These are phyloP conservation scores for Deroplatys truncata DNA, from an alignment of 2,888 invertebrate species.

Conservation along the genomic window DNA sequence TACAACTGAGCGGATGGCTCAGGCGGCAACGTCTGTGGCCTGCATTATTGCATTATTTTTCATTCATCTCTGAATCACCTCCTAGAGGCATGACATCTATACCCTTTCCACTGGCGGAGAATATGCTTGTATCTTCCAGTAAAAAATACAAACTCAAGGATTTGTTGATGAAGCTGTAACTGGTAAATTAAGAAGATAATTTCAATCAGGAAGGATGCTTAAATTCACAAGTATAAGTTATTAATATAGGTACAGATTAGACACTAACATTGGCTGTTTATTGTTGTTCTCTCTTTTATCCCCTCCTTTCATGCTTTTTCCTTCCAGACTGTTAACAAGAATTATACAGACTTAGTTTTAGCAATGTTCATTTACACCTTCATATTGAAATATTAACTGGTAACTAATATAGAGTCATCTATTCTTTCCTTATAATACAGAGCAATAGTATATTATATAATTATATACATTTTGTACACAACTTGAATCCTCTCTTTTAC, in stretches of 20 bases:
- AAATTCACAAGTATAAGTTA: background rate
- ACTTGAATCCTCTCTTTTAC: constrained; percentile 17
- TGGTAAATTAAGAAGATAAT: too few species aligned
- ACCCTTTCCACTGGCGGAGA: too few species aligned
- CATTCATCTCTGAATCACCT: too few species aligned
- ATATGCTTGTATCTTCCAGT: too few species aligned
- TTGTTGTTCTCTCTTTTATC: background rate
- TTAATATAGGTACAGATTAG: background rate
- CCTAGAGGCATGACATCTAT: too few species aligned
- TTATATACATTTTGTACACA: constrained; percentile 28
- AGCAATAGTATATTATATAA: constrained; percentile 14
- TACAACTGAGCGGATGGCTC: too few species aligned
- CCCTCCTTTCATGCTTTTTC: background rate
- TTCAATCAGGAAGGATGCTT: too few species aligned
- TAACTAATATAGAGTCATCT: constrained; percentile 26
- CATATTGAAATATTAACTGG: constrained; percentile 19
- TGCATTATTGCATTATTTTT: too few species aligned
- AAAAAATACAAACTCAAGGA: too few species aligned
- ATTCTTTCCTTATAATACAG: constrained; percentile 17
- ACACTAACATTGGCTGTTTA: constrained; percentile 6
- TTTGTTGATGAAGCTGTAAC: too few species aligned
- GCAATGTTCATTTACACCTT: background rate
- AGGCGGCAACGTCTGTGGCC: too few species aligned
- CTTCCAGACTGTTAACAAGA: constrained; percentile 4
- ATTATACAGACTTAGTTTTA: background rate